A percentile compares a stretch with the other conserved stretches of the same genome.
Conservation (phyloP, 1,140 invertebrate genomes). For the Drosophila suzukii region DNA sequence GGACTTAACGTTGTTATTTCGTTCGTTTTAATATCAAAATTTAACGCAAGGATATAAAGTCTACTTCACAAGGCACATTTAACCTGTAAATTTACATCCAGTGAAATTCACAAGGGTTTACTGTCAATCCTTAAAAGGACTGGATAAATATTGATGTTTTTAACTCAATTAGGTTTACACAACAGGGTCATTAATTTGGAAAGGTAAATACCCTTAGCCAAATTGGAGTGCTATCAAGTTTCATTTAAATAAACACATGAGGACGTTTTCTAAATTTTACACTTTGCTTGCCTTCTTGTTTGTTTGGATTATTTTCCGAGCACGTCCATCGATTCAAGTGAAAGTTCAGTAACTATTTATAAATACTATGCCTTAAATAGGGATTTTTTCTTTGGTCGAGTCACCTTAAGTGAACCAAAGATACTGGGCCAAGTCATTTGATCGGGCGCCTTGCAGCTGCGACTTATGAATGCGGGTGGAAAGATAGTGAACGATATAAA, state of each 20-base stretch:
- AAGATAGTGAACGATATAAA: conserved; percentile 68
- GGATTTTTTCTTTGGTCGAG: conserved; percentile 10
- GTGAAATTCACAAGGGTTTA: too few species aligned
- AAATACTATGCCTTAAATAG: conserved; percentile 2
- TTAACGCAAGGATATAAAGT: too few species aligned
- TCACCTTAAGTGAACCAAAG: conserved; percentile 50
- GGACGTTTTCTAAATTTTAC: conserved; percentile 1
- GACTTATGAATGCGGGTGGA: conserved; percentile 50
- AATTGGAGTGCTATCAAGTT: conserved; percentile 16
- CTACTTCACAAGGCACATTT: too few species aligned
- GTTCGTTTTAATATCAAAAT: too few species aligned
- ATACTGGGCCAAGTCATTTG: conserved; percentile 32
- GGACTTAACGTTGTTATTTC: too few species aligned
- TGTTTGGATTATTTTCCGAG: conserved; percentile 29
- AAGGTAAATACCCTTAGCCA: conserved; percentile 10
- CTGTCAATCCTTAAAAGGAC: too few species aligned
- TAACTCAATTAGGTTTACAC: conserved; percentile 17
- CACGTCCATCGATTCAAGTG: conserved; percentile 30
- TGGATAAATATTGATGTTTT: not conserved
- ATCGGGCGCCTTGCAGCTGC: conserved; percentile 11
- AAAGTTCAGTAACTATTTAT: conserved; percentile 14
- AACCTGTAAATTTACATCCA: too few species aligned
- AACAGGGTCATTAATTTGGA: not conserved
- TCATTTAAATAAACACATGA: conserved; percentile 1
- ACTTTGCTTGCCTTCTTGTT: conserved; percentile 18